Base-by-base conservation (phyloP, 2,888 invertebrate species). In the Drosophila siamana region DNA sequence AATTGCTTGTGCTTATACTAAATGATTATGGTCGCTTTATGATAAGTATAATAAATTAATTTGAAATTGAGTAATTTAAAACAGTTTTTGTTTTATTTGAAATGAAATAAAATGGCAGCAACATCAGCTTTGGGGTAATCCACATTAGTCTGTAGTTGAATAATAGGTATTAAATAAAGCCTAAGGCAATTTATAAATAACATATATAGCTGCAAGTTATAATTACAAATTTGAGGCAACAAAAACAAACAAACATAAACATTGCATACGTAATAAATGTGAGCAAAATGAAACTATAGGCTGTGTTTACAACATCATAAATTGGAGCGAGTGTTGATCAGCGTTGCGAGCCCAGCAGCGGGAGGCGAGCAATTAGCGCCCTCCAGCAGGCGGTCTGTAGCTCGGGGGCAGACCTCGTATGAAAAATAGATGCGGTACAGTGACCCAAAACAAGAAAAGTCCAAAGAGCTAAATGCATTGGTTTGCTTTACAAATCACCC, bases 401-500 rank as follows among this genome's bases (percentile, higher is more conserved):
- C 55, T 72, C 51, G 26, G 67, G 57, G 69, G 55, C 70, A 71
- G 46, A 65, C 56, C 64, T 75, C 65, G 65, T 65, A 74, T 85
- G 71, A 69, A 65, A 44, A 67, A 50, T 69, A 65, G 67, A 46
- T 61, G 62, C 59, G 66, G 62, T 64, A 72, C 61, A 69, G 51
- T 74, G 84, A 61, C 51, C 40, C 61, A 62, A 64, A 71, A 65
- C 56, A 52, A 41, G 55, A 70, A 75, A 77, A 72, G 50, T 73
- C 60, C 38, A 62, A 67, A 56, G 73, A 70, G 78, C 47, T 83
- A 80, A 80, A 61, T 85, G 69, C 55, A 69, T 48, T 44, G 38
- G 64, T 47, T 67, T 67, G 61, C 60, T 65, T 70, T 63, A 81
- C 80, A 81, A 81, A 82, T 72, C 67, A 62, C 60, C 46, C 54